phyloP scores from a whole-genome alignment of 2,888 invertebrate genomes.

The Cordilura impudica region DNA sequence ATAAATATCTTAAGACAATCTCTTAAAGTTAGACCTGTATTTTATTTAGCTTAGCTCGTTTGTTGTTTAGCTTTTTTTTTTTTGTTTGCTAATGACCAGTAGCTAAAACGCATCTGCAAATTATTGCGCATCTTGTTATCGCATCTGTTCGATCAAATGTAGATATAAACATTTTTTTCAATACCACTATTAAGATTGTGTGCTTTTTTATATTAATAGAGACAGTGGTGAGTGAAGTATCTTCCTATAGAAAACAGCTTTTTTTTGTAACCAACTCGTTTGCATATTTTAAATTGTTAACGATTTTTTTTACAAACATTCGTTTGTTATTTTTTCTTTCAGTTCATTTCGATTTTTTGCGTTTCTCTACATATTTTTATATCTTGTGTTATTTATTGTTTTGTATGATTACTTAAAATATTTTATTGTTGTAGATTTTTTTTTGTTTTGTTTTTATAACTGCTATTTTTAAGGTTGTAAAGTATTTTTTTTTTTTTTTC shows the following conservation, averaged over 20 bases:
- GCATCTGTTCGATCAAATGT: constrained; percentile 65
- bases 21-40: constrained; percentile 39
- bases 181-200: constrained; percentile 27
- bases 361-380: constrained; percentile 44
- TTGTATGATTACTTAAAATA: constrained; percentile 33
- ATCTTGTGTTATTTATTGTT: constrained; percentile 44
- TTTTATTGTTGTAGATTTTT: constrained; percentile 58
- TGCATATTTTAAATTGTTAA: constrained; percentile 57
- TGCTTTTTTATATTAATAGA: constrained; percentile 46
- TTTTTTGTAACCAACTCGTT: constrained; percentile 50
- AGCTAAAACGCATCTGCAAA: constrained; percentile 72
- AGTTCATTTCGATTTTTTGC: constrained; percentile 24
- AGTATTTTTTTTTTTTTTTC: constrained; percentile 8
- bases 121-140: constrained; percentile 68
- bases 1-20: constrained; percentile 30
- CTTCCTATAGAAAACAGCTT: constrained; percentile 47
- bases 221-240: background rate
- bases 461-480: constrained; percentile 30
- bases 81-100: constrained; percentile 71
- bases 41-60: constrained; percentile 31
- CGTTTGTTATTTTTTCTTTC: background rate
- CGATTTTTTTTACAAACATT: constrained; percentile 15
- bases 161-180: constrained; percentile 35
- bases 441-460: constrained; percentile 52
- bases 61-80: constrained; percentile 1